A percentile compares a stretch with the other conserved stretches of the same genome.
Conservation (phyloP, 2,113 vertebrate genomes). For the Columba livia region DNA sequence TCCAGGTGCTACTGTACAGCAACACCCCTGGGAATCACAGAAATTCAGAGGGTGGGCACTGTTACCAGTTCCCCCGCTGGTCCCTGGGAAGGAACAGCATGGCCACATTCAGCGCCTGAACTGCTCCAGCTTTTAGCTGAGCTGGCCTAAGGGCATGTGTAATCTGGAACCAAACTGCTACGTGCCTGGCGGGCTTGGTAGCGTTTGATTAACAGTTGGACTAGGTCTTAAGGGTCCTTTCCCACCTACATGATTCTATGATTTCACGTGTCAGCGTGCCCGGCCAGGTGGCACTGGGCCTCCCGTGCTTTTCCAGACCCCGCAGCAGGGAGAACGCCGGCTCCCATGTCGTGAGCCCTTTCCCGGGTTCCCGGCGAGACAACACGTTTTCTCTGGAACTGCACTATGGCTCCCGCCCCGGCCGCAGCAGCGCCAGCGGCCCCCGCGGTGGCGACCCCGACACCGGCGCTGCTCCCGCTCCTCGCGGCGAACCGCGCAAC, state of each 20-base stretch:
- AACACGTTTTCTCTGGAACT: accelerated
- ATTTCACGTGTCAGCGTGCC: neutral
- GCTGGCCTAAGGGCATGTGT: accelerated
- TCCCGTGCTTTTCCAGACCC: neutral
- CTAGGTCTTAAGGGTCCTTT: no score
- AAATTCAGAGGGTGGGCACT: accelerated
- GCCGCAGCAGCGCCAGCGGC: neutral
- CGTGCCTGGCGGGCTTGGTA: accelerated
- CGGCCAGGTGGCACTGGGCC: neutral
- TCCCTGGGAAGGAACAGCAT: neutral
- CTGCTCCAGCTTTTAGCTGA: no score
- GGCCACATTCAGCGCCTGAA: neutral
- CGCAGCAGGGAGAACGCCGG: accelerated
- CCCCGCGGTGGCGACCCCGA: accelerated
- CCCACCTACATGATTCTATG: no score
- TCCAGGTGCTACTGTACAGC: neutral
- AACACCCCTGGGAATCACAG: neutral
- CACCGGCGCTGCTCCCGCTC: accelerated
- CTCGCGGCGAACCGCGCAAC: neutral
- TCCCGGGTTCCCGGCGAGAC: neutral
- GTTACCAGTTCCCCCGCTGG: neutral
- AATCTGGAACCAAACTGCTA: neutral
- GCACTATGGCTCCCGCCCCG: accelerated
- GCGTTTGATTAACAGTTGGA: no score
- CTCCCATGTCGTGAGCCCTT: neutral